These are phyloP conservation scores for Pachydiplax longipennis DNA, from an alignment of 2,888 invertebrate genomes.

Conservation along the genomic window DNA sequence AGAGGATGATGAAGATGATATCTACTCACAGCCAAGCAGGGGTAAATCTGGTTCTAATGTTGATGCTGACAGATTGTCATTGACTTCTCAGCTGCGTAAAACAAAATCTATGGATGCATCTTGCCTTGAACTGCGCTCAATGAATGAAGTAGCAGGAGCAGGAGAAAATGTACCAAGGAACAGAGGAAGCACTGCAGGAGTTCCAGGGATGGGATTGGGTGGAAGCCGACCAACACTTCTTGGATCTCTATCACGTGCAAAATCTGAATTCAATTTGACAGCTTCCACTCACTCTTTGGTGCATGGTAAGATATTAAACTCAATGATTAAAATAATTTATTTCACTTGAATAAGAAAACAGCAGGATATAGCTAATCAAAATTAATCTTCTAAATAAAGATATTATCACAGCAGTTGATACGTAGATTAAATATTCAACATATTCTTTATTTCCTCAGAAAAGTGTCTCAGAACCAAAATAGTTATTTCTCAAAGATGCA, in stretches of 20 bases:
- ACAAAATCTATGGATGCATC: constrained; percentile 90
- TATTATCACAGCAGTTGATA: too few species aligned
- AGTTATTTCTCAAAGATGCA: too few species aligned
- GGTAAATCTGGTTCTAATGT: constrained; percentile 59
- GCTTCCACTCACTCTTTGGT: constrained; percentile 74
- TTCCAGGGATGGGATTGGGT: constrained; percentile 7
- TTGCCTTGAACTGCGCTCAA: constrained; percentile 76
- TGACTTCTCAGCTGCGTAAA: constrained; percentile 82
- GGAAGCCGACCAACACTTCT: constrained; percentile 62
- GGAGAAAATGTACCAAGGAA: constrained; percentile 56
- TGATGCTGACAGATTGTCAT: constrained; percentile 76
- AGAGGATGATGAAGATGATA: constrained; percentile 68
- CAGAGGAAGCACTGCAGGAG: constrained; percentile 52
- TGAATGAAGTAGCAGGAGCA: constrained; percentile 68
- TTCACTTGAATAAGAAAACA: too few species aligned
- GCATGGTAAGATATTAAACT: constrained; percentile 64
- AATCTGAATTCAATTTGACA: constrained; percentile 87
- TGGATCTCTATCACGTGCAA: constrained; percentile 77
- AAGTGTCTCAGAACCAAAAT: too few species aligned
- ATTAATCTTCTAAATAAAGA: too few species aligned
- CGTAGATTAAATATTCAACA: too few species aligned
- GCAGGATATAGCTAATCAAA: too few species aligned
- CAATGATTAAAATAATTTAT: background rate
- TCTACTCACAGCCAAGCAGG: constrained; percentile 70
- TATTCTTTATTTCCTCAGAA: too few species aligned